Conservation (phyloP, 1,140 invertebrate genomes). For the Littorina saxatilis region DNA sequence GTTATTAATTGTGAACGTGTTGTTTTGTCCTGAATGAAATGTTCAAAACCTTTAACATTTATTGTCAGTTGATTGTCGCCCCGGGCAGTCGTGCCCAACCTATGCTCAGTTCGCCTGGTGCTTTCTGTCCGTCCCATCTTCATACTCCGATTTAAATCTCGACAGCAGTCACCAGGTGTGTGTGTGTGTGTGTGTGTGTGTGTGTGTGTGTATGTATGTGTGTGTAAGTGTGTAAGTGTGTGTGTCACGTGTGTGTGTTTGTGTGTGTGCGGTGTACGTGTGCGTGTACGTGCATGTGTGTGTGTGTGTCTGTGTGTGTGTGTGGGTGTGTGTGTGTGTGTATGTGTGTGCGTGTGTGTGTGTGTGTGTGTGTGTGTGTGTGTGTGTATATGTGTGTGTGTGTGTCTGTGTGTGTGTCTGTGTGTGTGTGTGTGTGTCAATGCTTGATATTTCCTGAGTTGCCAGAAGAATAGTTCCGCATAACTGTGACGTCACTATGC, state of each 20-base stretch:
- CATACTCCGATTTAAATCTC: too few relatives aligned
- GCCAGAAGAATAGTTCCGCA: too few relatives aligned
- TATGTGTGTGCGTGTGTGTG: background rate
- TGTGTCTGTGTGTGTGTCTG: background rate
- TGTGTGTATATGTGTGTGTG: background rate
- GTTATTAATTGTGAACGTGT: too few relatives aligned
- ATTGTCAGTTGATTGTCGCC: too few relatives aligned
- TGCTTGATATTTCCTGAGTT: too few relatives aligned
- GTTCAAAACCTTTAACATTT: too few relatives aligned
- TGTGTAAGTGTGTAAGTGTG: background rate
- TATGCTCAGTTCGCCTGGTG: too few relatives aligned
- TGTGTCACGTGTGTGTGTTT: background rate
- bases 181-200: background rate
- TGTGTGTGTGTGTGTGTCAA: background rate
- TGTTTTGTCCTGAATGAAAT: too few relatives aligned
- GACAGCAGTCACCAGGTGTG: too few relatives aligned
- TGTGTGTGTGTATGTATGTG: background rate
- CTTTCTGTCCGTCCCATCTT: too few relatives aligned
- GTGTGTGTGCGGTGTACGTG: constrained; percentile 1
- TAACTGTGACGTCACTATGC: too few relatives aligned
- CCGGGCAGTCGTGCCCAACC: too few relatives aligned
- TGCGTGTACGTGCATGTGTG: background rate
- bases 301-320: background rate
- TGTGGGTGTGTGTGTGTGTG: background rate
- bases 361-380: background rate